Percentiles rank a stretch among this genome's conserved stretches.
phyloP scores from a whole-genome alignment of 2,797 vertebrate species.

The Pseudomugil gertrudae region DNA sequence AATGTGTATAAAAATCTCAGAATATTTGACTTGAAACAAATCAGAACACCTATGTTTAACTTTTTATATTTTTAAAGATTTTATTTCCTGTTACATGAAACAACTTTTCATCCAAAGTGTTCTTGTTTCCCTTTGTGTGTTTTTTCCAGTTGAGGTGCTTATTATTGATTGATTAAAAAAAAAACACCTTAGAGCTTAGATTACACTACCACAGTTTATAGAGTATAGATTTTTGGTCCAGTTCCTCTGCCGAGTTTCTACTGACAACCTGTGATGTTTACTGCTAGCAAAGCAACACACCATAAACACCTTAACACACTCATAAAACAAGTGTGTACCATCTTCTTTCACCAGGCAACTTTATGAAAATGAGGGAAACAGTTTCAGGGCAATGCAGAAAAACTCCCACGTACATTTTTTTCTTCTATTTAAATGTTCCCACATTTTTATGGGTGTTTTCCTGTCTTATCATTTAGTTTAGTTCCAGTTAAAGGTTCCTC shows the following conservation, averaged over 20 bases:
- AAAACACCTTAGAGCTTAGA: neutral
- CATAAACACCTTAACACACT: neutral
- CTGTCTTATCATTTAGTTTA: neutral
- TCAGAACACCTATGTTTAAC: too few species aligned
- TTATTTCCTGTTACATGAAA: too few species aligned
- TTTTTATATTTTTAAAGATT: too few species aligned
- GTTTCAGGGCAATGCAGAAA: neutral
- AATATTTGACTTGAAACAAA: too few species aligned
- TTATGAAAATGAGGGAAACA: neutral
- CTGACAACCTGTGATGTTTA: neutral
- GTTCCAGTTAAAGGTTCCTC: neutral
- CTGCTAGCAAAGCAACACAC: neutral
- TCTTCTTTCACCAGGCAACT: neutral
- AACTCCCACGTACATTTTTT: neutral
- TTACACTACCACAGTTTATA: conserved; percentile 29
- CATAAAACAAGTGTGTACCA: neutral
- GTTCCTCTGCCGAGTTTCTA: neutral
- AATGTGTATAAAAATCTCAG: too few species aligned
- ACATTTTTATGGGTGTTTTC: neutral
- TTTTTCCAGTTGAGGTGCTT: conserved; percentile 32
- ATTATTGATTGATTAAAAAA: conserved; percentile 21
- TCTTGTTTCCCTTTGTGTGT: too few species aligned
- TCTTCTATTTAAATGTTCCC: too few species aligned
- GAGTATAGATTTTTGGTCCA: conserved; percentile 47
- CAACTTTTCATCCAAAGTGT: too few species aligned